Percentiles rank a stretch among this genome's conserved stretches.
phyloP scores from a whole-genome alignment of 2,113 vertebrate species.

The Calyptomena viridis region DNA sequence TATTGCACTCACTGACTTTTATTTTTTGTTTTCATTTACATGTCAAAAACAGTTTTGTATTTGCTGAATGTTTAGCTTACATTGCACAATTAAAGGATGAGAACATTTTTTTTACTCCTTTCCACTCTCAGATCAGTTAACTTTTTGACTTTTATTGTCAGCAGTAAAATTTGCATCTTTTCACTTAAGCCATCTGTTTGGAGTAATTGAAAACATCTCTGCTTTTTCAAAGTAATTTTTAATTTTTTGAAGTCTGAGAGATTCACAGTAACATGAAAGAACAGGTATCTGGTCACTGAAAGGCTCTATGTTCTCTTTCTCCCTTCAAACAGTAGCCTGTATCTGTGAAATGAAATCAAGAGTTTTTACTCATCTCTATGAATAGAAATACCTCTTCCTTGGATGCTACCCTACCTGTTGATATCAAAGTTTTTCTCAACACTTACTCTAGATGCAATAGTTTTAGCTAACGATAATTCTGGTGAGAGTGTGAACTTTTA shows the following conservation, averaged over 20 bases:
- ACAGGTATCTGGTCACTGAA: not conserved
- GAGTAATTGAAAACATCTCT: not conserved
- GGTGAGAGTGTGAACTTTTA: not conserved
- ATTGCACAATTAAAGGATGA: not conserved
- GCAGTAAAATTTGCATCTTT: not conserved
- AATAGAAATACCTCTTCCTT: not conserved
- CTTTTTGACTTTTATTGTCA: not conserved
- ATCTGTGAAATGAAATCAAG: not conserved
- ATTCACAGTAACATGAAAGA: not conserved
- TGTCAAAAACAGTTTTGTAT: not conserved
- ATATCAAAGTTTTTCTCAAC: not conserved
- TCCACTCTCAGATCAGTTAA: not conserved
- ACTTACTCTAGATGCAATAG: not conserved
- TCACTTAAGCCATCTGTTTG: not conserved
- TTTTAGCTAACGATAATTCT: not conserved
- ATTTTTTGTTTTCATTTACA: too few species aligned
- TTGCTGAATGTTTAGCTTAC: not conserved
- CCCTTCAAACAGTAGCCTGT: not conserved
- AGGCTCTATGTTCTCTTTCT: not conserved
- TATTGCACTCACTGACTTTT: not conserved
- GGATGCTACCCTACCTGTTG: not conserved
- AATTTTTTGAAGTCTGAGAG: not conserved
- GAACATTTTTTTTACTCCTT: not conserved
- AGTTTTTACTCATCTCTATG: not conserved
- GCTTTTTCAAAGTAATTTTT: not conserved